Conservation (phyloP, 2,888 invertebrate species). For the Pelosia muscerda region DNA sequence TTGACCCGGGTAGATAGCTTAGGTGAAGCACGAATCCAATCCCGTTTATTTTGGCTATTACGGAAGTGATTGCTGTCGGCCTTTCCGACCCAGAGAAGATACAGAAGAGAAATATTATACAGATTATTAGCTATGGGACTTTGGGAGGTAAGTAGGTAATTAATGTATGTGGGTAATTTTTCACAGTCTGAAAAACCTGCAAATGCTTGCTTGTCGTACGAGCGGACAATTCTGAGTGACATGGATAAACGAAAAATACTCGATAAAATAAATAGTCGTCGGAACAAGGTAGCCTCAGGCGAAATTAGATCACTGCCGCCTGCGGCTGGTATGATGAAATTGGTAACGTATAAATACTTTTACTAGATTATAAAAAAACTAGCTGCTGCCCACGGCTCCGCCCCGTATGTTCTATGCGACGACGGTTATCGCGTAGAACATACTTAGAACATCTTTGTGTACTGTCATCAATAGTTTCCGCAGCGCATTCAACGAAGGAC, state of each 20-base stretch:
- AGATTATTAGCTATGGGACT: neutral
- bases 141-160: neutral
- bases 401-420: no score
- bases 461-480: no score
- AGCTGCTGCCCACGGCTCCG: no score
- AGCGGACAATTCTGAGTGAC: conserved; percentile 61
- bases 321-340: conserved; percentile 73
- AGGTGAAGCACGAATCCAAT: no score
- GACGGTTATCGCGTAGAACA: no score
- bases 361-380: neutral
- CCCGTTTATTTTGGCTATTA: no score
- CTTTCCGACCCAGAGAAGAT: no score
- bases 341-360: conserved; percentile 62
- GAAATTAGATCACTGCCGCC: conserved; percentile 73
- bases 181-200: conserved; percentile 63
- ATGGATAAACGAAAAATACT: conserved; percentile 68
- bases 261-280: conserved; percentile 75
- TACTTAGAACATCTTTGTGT: no score
- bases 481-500: no score
- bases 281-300: conserved; percentile 77
- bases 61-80: no score
- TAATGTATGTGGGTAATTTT: neutral
- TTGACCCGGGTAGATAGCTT: no score
- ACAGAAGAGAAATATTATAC: no score
- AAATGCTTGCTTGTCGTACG: conserved; percentile 65